Base-by-base conservation (phyloP, 2,888 invertebrate species). In the Fabriciana adippe region DNA sequence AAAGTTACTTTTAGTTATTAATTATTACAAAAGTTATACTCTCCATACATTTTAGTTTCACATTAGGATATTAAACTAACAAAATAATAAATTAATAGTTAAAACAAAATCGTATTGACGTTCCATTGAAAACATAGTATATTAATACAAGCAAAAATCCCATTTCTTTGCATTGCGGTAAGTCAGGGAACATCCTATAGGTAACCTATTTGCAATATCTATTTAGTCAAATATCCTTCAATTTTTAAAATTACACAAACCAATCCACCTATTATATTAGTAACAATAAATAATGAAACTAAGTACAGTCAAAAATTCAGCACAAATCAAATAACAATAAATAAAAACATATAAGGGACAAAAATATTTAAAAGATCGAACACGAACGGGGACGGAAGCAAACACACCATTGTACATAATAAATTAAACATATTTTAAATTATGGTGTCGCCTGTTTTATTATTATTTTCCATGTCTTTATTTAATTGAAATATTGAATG, bases 391-490 rank as follows among this genome's bases (percentile, higher is more conserved):
- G 59, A 59, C 59, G 59, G 59, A 59, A 48, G 48, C 16, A 47
- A 47, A 31, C 50, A 61, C 13, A 59, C 59, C 59, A 26, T 11
- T 31, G 59, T 57, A 55, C 63, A 51, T 48, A 59, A 63, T 63
- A 63, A 55, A 64, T 68, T 63, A 73, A 67, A 74, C 60, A 66
- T 76, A 31, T 11, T 41, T 41, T 11, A 41, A 41, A 11, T 26
- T 41, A 41, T 41, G 8, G 2, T 41, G 11, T 41, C 35, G 35
- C 35, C 35, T 11, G 35, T 41, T 11, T 41, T 41, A 41, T 11
- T 41, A 41, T 41, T 35, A 8, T 8, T 8, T 8, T 35, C 35
- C 35, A 35, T 11, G 8, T 8, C 35, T 35, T 41, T 35, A 35
- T 35, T 35, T 35, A 35, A 35, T 41, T 41, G 35, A 41, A 35